A percentile compares a stretch with the other conserved stretches of the same genome.
These are phyloP conservation scores for Varanus salvator DNA, from an alignment of 2,113 vertebrate genomes.

Conservation along the genomic window DNA sequence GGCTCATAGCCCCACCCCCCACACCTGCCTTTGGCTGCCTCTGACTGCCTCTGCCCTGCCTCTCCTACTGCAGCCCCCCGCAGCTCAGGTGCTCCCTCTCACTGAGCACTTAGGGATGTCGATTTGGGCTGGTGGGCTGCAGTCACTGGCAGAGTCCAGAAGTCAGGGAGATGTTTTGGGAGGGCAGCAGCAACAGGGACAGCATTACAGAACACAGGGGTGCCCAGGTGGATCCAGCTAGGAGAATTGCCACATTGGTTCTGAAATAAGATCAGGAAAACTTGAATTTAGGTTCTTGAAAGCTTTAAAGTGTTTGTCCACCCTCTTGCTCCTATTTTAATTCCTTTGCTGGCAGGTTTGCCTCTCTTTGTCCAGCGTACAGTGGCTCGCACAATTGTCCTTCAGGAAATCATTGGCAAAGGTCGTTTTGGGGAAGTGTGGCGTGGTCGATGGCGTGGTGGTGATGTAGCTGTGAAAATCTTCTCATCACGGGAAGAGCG, in stretches of 20 bases:
- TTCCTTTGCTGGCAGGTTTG: slow-evolving; percentile 78
- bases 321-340: not conserved
- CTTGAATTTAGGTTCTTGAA: not conserved
- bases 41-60: too few relatives aligned
- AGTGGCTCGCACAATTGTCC: slow-evolving; percentile 94
- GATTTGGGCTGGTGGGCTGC: too few relatives aligned
- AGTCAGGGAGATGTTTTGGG: too few relatives aligned
- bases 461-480: slow-evolving; percentile 97
- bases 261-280: not conserved
- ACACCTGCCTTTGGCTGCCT: too few relatives aligned
- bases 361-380: slow-evolving; percentile 96
- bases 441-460: slow-evolving; percentile 95
- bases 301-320: rapidly evolving
- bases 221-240: too few relatives aligned
- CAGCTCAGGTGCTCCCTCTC: too few relatives aligned
- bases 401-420: slow-evolving; percentile 98
- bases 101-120: too few relatives aligned
- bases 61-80: too few relatives aligned
- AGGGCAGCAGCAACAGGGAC: too few relatives aligned
- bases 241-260: not conserved
- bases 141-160: too few relatives aligned
- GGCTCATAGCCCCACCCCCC: too few relatives aligned
- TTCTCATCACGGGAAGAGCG: slow-evolving; percentile 98
- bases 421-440: slow-evolving; percentile 98
- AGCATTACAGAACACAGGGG: too few relatives aligned